These are phyloP conservation scores for Hylaeus volcanicus DNA, from an alignment of 1,140 invertebrate species.

Conservation along the genomic window DNA sequence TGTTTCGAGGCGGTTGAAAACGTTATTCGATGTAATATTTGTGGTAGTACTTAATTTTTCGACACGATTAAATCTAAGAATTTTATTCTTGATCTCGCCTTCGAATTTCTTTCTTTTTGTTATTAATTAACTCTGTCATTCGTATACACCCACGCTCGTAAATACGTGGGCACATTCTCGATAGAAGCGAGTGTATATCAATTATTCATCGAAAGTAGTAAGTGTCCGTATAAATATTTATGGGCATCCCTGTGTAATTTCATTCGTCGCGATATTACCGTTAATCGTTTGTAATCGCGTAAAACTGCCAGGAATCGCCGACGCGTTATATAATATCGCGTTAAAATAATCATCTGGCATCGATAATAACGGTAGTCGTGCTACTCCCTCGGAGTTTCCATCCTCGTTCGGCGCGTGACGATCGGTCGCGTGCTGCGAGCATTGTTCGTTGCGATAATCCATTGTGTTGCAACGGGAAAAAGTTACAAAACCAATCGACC, in stretches of 20 bases:
- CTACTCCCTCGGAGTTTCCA: neutral
- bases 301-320: conserved; percentile 12
- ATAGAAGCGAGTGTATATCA: no score
- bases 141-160: no score
- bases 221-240: no score
- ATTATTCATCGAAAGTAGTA: no score
- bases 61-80: no score
- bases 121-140: no score
- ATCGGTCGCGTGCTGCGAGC: conserved; percentile 36
- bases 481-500: conserved; percentile 29
- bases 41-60: no score
- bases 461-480: conserved; percentile 36
- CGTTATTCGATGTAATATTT: no score
- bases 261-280: conserved; percentile 17
- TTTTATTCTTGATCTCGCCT: no score
- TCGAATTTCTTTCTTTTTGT: no score
- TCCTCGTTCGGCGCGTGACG: neutral
- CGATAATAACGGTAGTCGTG: conserved; percentile 34
- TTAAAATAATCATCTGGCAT: conserved; percentile 40
- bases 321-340: conserved; percentile 19
- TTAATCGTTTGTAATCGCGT: neutral
- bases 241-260: neutral
- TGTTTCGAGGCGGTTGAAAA: no score
- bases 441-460: conserved; percentile 28
- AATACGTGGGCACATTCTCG: no score